phyloP scores from a whole-genome alignment of 2,888 invertebrate genomes.

The Aelia acuminata region DNA sequence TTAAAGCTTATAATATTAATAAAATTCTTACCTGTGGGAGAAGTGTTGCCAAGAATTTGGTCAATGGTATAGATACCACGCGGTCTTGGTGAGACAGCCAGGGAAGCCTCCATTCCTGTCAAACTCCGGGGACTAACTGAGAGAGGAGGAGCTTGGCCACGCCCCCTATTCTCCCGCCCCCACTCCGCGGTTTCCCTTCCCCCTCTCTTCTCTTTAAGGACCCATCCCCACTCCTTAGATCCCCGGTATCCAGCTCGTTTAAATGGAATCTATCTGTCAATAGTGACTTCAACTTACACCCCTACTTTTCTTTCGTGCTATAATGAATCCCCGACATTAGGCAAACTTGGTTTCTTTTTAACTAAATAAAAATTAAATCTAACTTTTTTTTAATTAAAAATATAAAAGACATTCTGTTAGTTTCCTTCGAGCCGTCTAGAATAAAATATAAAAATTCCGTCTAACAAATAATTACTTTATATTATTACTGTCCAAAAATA shows the following conservation, averaged over 20 bases:
- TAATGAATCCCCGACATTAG: neutral
- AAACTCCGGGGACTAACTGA: constrained; percentile 28
- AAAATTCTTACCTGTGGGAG: constrained; percentile 46
- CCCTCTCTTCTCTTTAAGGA: neutral
- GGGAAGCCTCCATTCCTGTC: constrained; percentile 29
- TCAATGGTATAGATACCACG: constrained; percentile 71
- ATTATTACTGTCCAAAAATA: no score
- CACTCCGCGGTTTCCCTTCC: constrained; percentile 29
- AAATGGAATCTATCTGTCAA: constrained; percentile 37
- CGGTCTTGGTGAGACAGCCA: constrained; percentile 64
- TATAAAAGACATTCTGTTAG: no score
- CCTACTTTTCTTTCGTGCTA: neutral
- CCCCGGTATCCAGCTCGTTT: neutral
- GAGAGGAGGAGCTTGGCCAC: constrained; percentile 42
- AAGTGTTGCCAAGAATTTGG: constrained; percentile 70
- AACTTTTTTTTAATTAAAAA: no score
- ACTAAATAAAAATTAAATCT: no score
- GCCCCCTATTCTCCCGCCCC: constrained; percentile 12
- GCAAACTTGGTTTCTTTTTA: neutral
- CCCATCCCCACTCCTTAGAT: constrained; percentile 5
- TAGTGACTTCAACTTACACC: constrained; percentile 45
- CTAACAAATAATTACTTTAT: no score
- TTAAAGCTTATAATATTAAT: neutral
- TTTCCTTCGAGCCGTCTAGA: no score
- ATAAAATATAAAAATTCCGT: no score